phyloP scores from a whole-genome alignment of 2,888 invertebrate species.

The Ceriagrion tenellum region DNA sequence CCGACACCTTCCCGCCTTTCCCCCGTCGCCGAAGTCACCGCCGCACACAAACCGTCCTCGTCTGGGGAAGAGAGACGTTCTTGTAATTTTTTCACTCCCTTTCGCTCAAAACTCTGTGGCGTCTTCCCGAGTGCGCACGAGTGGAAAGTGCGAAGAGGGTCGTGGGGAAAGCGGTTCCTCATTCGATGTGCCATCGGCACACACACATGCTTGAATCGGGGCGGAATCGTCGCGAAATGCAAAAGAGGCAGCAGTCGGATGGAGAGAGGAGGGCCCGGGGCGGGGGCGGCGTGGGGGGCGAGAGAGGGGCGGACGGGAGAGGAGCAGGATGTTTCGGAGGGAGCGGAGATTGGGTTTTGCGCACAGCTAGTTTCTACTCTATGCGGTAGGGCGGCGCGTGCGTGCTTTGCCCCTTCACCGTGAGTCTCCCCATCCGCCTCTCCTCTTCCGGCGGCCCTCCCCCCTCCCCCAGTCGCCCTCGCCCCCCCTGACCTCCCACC shows the following conservation, averaged over 20 bases:
- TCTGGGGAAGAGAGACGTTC: no score
- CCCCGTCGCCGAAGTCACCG: background rate
- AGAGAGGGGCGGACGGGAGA: background rate
- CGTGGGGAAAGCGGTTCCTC: no score
- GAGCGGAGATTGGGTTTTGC: constrained; percentile 48
- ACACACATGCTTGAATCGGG: background rate
- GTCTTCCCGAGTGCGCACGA: no score
- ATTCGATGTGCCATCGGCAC: background rate
- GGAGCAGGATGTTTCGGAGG: constrained; percentile 25
- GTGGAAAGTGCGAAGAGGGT: no score
- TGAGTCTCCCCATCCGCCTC: background rate
- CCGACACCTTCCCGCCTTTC: background rate
- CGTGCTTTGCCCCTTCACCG: background rate
- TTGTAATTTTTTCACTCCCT: no score
- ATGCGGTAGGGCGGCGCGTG: constrained; percentile 61
- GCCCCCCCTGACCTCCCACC: background rate
- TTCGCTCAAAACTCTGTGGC: no score
- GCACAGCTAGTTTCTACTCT: constrained; percentile 59
- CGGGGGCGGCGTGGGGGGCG: background rate
- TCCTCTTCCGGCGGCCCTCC: background rate
- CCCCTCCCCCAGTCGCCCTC: background rate
- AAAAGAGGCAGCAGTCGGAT: constrained; percentile 12
- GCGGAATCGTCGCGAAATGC: constrained; percentile 58
- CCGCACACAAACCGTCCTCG: background rate
- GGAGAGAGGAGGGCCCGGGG: background rate